phyloP scores from a whole-genome alignment of 2,888 invertebrate genomes.

The Galeruca laticollis region DNA sequence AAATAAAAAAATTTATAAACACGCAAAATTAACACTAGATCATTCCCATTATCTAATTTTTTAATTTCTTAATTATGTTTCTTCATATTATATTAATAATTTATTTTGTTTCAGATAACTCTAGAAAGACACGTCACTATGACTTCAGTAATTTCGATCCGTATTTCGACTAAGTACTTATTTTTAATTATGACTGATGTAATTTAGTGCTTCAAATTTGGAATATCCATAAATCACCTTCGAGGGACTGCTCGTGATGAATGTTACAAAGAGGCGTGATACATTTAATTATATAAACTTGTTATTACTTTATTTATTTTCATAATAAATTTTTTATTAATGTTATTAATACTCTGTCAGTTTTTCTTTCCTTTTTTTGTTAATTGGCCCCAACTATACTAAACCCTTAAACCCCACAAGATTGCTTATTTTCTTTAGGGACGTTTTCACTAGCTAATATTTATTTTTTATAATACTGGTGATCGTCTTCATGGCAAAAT shows the following conservation, averaged over 20 bases:
- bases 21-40: not conserved
- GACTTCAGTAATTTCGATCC: constrained; percentile 47
- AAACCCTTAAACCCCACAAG: too few species aligned
- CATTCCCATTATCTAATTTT: not conserved
- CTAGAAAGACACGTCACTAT: constrained; percentile 31
- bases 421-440: too few species aligned
- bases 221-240: not conserved
- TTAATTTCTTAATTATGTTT: not conserved
- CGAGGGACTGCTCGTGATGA: not conserved
- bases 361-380: too few species aligned
- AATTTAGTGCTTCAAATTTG: not conserved
- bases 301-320: not conserved
- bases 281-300: not conserved
- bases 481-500: too few species aligned
- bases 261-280: constrained; percentile 2
- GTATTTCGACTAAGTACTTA: constrained; percentile 31
- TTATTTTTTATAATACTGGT: too few species aligned
- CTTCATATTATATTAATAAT: not conserved
- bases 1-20: not conserved
- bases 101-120: constrained; percentile 17
- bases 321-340: not conserved
- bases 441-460: too few species aligned
- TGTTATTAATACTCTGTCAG: too few species aligned
- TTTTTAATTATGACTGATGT: not conserved
- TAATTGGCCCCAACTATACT: too few species aligned